phyloP scores from a whole-genome alignment of 2,797 vertebrate species.

The Diglossa cyanea region DNA sequence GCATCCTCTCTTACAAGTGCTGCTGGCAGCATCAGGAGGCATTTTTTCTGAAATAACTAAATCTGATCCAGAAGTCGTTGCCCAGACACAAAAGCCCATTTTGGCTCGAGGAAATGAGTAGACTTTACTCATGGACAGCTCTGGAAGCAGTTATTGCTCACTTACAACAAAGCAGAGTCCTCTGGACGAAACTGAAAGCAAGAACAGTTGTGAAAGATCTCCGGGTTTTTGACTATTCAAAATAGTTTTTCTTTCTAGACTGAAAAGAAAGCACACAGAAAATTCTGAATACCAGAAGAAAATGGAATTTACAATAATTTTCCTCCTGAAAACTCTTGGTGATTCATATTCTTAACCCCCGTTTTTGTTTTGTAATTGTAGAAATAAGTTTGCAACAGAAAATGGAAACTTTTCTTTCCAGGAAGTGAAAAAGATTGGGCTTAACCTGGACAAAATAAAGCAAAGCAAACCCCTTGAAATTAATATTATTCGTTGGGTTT shows the following conservation, averaged over 20 bases:
- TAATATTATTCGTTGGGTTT: fast-evolving
- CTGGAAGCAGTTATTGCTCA: neutral
- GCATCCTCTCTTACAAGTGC: neutral
- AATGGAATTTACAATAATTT: neutral
- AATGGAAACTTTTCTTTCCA: neutral
- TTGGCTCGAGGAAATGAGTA: neutral
- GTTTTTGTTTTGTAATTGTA: neutral
- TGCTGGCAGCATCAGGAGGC: neutral
- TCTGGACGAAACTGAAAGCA: neutral
- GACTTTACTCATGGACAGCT: neutral
- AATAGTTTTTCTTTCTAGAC: neutral
- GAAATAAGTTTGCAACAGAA: neutral
- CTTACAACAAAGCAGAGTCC: neutral
- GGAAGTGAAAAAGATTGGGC: neutral
- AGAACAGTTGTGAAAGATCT: neutral
- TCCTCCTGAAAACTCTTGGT: neutral
- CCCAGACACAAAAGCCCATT: neutral
- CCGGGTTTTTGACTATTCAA: neutral
- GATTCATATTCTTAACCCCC: neutral
- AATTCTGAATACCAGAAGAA: neutral
- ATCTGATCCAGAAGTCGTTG: neutral
- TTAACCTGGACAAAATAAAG: neutral
- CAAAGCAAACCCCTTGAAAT: neutral
- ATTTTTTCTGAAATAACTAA: neutral
- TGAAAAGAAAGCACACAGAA: neutral